Evolutionary conservation across 1,140 invertebrate genomes (phyloP).

Genomic region (Drosophila mauritiana): DNA sequence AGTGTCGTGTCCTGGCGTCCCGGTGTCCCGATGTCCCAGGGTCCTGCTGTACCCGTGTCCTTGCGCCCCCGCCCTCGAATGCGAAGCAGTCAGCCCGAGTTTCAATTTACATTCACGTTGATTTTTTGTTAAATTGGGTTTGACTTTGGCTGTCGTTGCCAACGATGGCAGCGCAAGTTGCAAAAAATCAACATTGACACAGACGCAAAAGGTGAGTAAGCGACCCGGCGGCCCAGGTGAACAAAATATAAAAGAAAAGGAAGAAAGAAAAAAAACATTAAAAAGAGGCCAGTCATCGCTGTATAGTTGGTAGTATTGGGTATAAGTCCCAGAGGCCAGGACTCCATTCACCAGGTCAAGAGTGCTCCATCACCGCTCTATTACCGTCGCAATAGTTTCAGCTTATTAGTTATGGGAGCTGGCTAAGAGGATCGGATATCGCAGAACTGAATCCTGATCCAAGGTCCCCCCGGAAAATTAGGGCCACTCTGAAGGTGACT

Average conservation of each 20-base stretch:
- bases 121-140: conserved; percentile 81
- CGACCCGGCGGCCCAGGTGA: conserved; percentile 4
- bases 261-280: neutral
- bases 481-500: neutral
- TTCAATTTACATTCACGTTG: conserved; percentile 80
- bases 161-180: conserved; percentile 38
- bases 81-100: conserved; percentile 42
- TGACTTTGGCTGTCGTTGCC: conserved; percentile 65
- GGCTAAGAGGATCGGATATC: conserved; percentile 1
- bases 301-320: neutral
- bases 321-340: neutral
- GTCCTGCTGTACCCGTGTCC: conserved; percentile 3
- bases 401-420: conserved; percentile 8
- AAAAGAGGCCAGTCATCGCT: neutral
- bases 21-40: conserved; percentile 8
- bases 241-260: too few relatives aligned
- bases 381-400: conserved; percentile 8
- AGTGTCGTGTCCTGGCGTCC: conserved; percentile 33
- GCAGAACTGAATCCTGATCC: neutral
- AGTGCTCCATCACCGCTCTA: conserved; percentile 7
- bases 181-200: conserved; percentile 76
- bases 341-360: neutral
- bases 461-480: neutral
- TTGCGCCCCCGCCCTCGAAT: neutral
- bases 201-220: conserved; percentile 49